Base-by-base conservation (phyloP, 2,113 vertebrate species). In the Taurulus bubalis region DNA sequence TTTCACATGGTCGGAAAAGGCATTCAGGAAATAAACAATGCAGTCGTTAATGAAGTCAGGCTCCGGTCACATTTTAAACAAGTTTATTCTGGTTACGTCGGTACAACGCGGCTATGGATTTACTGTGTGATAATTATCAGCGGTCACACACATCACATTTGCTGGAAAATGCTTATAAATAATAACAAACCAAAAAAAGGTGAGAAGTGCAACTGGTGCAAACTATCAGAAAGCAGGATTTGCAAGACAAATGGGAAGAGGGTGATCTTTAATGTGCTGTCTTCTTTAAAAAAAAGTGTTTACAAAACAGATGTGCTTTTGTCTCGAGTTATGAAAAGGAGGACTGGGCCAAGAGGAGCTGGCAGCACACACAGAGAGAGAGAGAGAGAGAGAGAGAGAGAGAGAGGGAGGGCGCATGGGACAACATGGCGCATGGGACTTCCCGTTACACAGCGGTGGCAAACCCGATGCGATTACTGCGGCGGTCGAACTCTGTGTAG, bases 401-500 rank as follows among this genome's bases (percentile, higher is more conserved):
- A 34, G 34, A 34, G 34, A 34, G 34, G 6, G 30, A 32, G 30
- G 6, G 34, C 2, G 30, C 30, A 32, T 3, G 30, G 30, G 4
- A 32, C 30, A 32, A 58, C 5, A 26, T 26, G 3, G 6, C 38
- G 28, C 12, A 40, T 9, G 71, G 49, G 36, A 18, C 16, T 26
- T 84, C 9, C 38, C 53, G 36, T 98, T 94, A 98, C 84, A 96
- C 94, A 26, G 98, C 96, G 0, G 92, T 87, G 72, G 98, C 98
- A 55, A 99, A 99, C 56, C 98, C 98, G 45, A 99, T 98, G 51
- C 97, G 96, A 81, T 98, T 97, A 92, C 97, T 97, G 49, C 76
- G 93, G 2, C 98, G 96, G 86, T 99, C 98, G 32, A 99, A 99
- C 85, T 97, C 95, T 1, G 96, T 97, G 92, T 99, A 99, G 93